These are phyloP conservation scores for Gibbula magus DNA, from an alignment of 2,888 invertebrate species.

Conservation along the genomic window DNA sequence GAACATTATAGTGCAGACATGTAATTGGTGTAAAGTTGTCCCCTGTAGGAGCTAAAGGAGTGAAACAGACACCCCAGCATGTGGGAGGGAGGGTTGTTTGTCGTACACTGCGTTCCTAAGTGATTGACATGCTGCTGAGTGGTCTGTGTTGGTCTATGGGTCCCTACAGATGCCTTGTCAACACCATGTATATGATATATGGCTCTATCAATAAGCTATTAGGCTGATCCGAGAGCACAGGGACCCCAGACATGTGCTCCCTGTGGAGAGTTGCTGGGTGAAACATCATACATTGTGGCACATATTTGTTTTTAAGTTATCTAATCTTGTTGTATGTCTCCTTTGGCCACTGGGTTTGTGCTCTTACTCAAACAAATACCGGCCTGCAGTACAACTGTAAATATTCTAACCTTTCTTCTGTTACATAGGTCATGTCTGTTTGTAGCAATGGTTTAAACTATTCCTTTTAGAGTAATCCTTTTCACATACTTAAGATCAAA, in stretches of 20 bases:
- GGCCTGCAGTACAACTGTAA: no score
- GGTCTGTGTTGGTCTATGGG: not conserved
- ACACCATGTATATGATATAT: not conserved
- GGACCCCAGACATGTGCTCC: not conserved
- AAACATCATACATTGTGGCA: no score
- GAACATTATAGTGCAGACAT: not conserved
- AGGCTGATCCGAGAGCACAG: not conserved
- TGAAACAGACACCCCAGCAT: conserved; percentile 5
- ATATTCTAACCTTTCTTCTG: no score
- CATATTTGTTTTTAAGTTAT: no score
- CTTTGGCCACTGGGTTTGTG: no score
- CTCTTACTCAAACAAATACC: no score
- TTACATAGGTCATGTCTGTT: no score
- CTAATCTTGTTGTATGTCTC: no score
- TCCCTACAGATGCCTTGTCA: not conserved
- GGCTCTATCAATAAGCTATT: not conserved
- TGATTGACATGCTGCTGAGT: not conserved
- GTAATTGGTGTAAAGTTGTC: not conserved
- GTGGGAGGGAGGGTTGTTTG: not conserved
- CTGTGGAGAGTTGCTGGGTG: no score
- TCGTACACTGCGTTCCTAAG: not conserved
- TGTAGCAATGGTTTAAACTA: no score
- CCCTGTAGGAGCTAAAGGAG: not conserved
- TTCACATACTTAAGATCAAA: no score
- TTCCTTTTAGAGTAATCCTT: no score